These are phyloP conservation scores for Bemisia tabaci DNA, from an alignment of 1,140 invertebrate genomes.

Conservation along the genomic window DNA sequence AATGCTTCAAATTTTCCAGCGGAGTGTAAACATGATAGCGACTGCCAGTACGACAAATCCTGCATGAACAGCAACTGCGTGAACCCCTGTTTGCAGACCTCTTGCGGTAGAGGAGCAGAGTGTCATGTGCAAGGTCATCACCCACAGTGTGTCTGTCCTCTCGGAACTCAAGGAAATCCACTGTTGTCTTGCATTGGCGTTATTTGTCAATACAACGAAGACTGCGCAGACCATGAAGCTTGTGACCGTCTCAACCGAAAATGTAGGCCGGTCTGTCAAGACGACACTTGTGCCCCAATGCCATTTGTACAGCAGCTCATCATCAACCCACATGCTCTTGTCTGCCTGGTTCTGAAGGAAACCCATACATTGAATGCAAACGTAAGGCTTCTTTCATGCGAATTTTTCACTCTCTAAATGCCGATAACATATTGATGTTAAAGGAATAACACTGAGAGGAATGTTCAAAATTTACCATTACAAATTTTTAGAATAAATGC, in stretches of 20 bases:
- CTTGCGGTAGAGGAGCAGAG: conserved; percentile 64
- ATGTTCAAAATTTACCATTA: too few relatives aligned
- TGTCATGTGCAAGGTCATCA: conserved; percentile 58
- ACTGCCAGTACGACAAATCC: conserved; percentile 74
- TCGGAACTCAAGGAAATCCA: conserved; percentile 71
- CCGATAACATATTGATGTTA: too few relatives aligned
- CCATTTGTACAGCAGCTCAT: conserved; percentile 52
- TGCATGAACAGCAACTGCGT: conserved; percentile 65
- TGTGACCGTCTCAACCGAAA: conserved; percentile 72
- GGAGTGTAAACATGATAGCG: conserved; percentile 64
- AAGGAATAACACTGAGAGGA: too few relatives aligned
- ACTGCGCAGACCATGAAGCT: conserved; percentile 71
- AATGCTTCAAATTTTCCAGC: too few relatives aligned
- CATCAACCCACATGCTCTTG: conserved; percentile 71
- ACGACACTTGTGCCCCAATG: conserved; percentile 57
- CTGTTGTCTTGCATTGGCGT: conserved; percentile 61
- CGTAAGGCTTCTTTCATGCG: too few relatives aligned
- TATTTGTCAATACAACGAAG: conserved; percentile 75
- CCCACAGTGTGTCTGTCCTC: conserved; percentile 66
- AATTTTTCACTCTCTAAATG: too few relatives aligned
- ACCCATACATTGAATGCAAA: conserved; percentile 61
- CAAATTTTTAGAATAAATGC: too few relatives aligned
- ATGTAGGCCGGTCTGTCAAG: conserved; percentile 66
- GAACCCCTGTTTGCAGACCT: conserved; percentile 54
- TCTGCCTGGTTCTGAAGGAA: conserved; percentile 53